Base-by-base conservation (phyloP, 2,797 vertebrate genomes). In the Coracias cyanogaster region DNA sequence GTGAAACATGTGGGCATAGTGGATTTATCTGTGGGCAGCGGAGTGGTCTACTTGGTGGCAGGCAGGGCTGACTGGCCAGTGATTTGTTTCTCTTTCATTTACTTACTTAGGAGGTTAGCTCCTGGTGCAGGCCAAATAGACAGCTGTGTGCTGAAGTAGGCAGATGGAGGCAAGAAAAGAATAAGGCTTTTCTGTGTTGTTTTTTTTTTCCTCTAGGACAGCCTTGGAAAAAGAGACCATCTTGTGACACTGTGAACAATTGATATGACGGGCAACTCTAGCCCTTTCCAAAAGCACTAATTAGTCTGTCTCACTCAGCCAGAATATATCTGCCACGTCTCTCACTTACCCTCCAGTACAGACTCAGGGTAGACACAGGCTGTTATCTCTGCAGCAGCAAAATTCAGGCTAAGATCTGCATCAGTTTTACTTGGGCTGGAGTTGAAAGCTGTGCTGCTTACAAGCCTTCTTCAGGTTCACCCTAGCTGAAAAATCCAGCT, bases 11-110 rank as follows among this genome's bases (percentile, higher is more conserved):
- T 28, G 46, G n/a, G 29, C 10, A 21, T 14, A 41, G 16, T 4
- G 10, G 62, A 18, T 82, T 77, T 60, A 11, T 62, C 43, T 49
- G n/a, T 26, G 57, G 18, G 52, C 8, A 12, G 48, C 21, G 48
- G 49, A 31, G 57, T 10, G 7, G 66, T 33, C 39, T 3, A 3
- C 25, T 45, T 0, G 0, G 37, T 17, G 12, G 35, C n/a, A 64
- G 77, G 14, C 31, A 89, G 66, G 25, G 33, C 12, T 70, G 76
- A 48, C 35, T 64, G 76, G 16, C 45, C 54, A 43, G 60, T 28
- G 67, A 39, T 20, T 65, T 72, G 29, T 71, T 90, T 55, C 24
- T 60, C 66, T 87, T 60, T 26, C 67, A 41, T 9, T 57, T 41
- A 43, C n/a, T 86, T 87, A 43, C 19, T 85, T 48, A 84, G 66